These are phyloP conservation scores for Chirona hameri DNA, from an alignment of 2,888 invertebrate species.

Conservation along the genomic window DNA sequence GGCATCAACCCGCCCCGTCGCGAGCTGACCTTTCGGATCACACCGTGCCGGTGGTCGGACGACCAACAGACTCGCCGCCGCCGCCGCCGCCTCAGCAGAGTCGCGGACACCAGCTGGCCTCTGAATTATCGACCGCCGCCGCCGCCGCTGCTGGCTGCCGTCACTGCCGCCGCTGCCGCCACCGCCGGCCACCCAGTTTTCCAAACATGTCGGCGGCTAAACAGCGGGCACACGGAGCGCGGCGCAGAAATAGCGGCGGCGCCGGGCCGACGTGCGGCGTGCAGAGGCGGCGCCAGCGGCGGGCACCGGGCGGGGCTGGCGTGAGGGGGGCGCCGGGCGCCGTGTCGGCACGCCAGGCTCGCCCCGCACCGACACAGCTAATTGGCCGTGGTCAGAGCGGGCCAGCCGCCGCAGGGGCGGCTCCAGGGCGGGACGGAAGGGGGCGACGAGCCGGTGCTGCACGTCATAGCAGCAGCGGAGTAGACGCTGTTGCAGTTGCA, in stretches of 20 bases:
- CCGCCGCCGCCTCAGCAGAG: background rate
- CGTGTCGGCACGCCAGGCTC: too few species aligned
- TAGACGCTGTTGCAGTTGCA: background rate
- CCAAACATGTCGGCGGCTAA: slow-evolving; percentile 13
- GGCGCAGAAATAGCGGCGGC: background rate
- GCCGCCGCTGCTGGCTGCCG: background rate
- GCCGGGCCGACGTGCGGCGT: background rate
- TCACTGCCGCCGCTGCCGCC: background rate
- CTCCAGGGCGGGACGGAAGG: too few species aligned
- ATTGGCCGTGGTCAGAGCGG: too few species aligned
- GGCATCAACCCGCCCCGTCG: too few species aligned
- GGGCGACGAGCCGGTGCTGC: too few species aligned
- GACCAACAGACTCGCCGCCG: too few species aligned
- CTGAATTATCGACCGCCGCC: background rate
- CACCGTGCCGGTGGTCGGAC: background rate
- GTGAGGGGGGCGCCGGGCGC: background rate
- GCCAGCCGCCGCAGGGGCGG: too few species aligned
- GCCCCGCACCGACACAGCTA: too few species aligned
- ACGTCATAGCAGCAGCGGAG: too few species aligned
- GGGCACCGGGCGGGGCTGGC: background rate
- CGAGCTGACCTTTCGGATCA: too few species aligned
- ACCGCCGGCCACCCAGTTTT: background rate
- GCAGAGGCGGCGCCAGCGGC: slow-evolving; percentile 7
- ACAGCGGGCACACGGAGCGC: background rate
- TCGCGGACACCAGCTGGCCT: background rate